Evolutionary conservation across 2,888 invertebrate species (phyloP), one percentile per base, ranked within the genome.

Genomic region (Hyppa rectilinea): DNA sequence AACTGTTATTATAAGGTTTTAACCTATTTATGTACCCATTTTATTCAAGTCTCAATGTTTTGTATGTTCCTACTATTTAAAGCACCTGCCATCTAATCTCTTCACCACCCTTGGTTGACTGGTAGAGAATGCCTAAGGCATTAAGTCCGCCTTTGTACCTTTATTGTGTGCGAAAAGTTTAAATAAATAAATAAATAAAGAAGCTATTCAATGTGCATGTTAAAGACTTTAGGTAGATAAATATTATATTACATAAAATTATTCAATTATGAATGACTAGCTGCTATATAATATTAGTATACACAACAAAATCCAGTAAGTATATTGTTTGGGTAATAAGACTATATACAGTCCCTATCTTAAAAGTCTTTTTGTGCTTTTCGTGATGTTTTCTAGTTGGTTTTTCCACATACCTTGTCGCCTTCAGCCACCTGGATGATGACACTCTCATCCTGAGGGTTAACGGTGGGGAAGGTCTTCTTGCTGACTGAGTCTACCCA

Each of bases 381-480:
- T 26, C 14, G 49, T 7, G 14, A 49, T 49, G 26, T 49, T 49
- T 49, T 49, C 6, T 26, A 26, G 20, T 12, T 34, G n/a, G 7
- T 31, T 2, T 29, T 29, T 4, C 23, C 20, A 60, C 59, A 77
- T 95, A 98, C 98, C 97, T 98, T 98, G 91, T 98, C 98, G 70
- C 97, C 99, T 95, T 98, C 99, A 64, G 98, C 97, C 58, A 99
- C 97, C 87, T 98, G 96, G 17, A 95, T 92, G 85, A 99, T 98
- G 83, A 97, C 97, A 85, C 97, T 94, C 76, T 97, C 98, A 85
- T 97, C 98, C 31, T 97, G 96, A 60, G 99, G 99, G 92, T 99
- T 99, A 84, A 98, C 91, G 6, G 98, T 98, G 31, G 97, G 95
- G 93, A 99, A 99, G 4, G 97, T 98, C 92, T 98, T 98, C 65